Evolutionary conservation across 2,797 vertebrate species (phyloP).

Genomic region (Percopsis omiscomaycus): DNA sequence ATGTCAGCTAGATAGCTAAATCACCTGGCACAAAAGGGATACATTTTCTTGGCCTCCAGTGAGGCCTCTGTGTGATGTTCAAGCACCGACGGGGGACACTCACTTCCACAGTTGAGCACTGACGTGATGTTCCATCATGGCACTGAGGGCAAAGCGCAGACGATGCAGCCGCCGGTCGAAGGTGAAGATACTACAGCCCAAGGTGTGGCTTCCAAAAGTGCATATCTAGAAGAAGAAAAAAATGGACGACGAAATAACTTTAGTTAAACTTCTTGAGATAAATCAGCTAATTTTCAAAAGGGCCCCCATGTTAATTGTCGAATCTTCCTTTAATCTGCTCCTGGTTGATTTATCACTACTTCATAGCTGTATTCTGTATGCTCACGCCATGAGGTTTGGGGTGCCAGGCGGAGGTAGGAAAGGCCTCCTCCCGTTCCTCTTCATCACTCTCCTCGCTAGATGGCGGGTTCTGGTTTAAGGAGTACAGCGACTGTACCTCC

Average conservation of each 20-base stretch:
- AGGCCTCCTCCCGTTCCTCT: conserved; percentile 70
- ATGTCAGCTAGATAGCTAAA: no score
- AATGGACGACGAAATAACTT: background rate
- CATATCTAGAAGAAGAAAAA: conserved; percentile 75
- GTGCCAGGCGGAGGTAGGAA: conserved; percentile 76
- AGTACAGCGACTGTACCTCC: conserved; percentile 65
- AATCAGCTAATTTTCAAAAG: no score
- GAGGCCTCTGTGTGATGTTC: no score
- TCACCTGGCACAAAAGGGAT: no score
- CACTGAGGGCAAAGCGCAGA: conserved; percentile 84
- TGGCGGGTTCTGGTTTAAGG: conserved; percentile 71
- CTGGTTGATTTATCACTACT: no score
- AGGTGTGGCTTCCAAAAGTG: conserved; percentile 85
- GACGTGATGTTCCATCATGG: conserved; percentile 87
- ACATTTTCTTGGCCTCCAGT: no score
- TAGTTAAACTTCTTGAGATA: no score
- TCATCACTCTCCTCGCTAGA: conserved; percentile 84
- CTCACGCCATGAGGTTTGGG: conserved; percentile 88
- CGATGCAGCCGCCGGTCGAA: conserved; percentile 86
- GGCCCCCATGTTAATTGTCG: no score
- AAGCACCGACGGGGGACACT: conserved; percentile 43
- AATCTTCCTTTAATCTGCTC: no score
- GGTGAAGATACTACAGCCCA: conserved; percentile 85
- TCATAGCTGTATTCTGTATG: background rate
- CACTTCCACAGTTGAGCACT: conserved; percentile 86